Evolutionary conservation across 2,888 invertebrate genomes (phyloP).

Genomic region (Trisateles emortualis): DNA sequence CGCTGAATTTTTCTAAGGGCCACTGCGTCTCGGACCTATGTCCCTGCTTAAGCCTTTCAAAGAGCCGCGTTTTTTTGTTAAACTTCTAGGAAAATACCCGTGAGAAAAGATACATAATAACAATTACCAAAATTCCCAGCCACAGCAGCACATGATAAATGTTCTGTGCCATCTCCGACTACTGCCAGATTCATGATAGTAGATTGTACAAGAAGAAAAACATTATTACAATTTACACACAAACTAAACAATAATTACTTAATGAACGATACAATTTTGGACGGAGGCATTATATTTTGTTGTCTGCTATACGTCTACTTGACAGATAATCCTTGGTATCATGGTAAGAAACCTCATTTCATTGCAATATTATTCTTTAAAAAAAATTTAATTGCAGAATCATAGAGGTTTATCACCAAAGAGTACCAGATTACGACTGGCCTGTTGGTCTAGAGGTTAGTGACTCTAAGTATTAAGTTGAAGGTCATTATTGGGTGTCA

Average conservation of each 20-base stretch:
- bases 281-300: constrained; percentile 37
- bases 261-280: too few relatives aligned
- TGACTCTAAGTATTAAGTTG: too few relatives aligned
- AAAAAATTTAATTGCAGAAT: too few relatives aligned
- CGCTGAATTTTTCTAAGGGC: too few relatives aligned
- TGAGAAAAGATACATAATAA: neutral
- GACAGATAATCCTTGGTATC: constrained; percentile 3
- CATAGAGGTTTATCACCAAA: too few relatives aligned
- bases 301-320: constrained; percentile 14
- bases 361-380: neutral
- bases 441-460: too few relatives aligned
- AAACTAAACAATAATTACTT: neutral
- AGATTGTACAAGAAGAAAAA: constrained; percentile 32
- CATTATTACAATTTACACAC: constrained; percentile 25
- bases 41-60: too few relatives aligned
- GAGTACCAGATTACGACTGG: too few relatives aligned
- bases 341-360: neutral
- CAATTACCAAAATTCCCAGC: constrained; percentile 62
- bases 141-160: constrained; percentile 57
- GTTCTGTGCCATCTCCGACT: constrained; percentile 36
- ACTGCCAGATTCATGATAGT: constrained; percentile 34
- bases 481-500: too few relatives aligned
- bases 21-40: too few relatives aligned
- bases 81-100: too few relatives aligned
- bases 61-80: too few relatives aligned